Conservation (phyloP, 1,140 invertebrate genomes). For the honey bee (Apis mellifera) region Amel_HAv3.1 CM009937.2:7937001-7937500, state of each 20-base stretch:
- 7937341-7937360: background rate
- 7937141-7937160: background rate
- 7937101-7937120: background rate
- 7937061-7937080: background rate
- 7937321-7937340: conserved; percentile 2
- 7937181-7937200: background rate
- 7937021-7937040: background rate
- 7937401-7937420: background rate
- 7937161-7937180: no score
- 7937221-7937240: background rate
- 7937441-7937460: no score
- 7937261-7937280: conserved; percentile 3
- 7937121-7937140: background rate
- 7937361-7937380: background rate
- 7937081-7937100: no score
- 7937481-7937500: background rate
- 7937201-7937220: background rate
- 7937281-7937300: conserved; percentile 37
- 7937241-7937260: conserved; percentile 2
- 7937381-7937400: background rate
- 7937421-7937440: background rate
- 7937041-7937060: no score
- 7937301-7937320: conserved; percentile 23
- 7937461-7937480: no score
- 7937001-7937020: no score